phyloP scores from a whole-genome alignment of 2,113 vertebrate genomes.

The Scytalopus superciliaris region DNA sequence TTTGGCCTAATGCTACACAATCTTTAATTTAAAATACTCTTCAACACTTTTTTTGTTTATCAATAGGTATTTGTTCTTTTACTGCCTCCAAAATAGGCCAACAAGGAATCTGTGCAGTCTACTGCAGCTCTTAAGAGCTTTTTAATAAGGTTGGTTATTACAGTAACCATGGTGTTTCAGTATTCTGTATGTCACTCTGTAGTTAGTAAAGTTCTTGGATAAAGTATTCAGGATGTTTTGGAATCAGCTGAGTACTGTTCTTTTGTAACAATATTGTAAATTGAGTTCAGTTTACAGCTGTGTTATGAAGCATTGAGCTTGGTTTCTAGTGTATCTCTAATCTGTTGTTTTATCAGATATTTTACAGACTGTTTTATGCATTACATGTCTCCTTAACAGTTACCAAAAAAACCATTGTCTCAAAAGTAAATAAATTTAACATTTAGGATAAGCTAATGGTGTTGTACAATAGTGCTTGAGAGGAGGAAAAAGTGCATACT shows the following conservation, averaged over 20 bases:
- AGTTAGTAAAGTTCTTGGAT: background rate
- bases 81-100: background rate
- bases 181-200: background rate
- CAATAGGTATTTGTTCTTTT: background rate
- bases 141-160: background rate
- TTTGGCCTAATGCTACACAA: background rate
- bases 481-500: background rate
- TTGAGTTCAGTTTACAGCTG: background rate
- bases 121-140: background rate
- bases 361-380: background rate
- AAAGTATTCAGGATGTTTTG: background rate
- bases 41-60: background rate
- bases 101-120: background rate
- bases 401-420: background rate
- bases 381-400: background rate
- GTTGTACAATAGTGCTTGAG: background rate
- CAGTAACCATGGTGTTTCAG: background rate
- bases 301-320: background rate
- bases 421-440: slow-evolving; percentile 1
- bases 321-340: background rate
- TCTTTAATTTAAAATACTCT: background rate
- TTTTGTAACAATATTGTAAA: background rate
- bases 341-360: background rate
- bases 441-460: background rate
- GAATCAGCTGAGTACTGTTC: background rate